phyloP scores from a whole-genome alignment of 2,113 vertebrate species.

The Dromiciops gliroides region DNA sequence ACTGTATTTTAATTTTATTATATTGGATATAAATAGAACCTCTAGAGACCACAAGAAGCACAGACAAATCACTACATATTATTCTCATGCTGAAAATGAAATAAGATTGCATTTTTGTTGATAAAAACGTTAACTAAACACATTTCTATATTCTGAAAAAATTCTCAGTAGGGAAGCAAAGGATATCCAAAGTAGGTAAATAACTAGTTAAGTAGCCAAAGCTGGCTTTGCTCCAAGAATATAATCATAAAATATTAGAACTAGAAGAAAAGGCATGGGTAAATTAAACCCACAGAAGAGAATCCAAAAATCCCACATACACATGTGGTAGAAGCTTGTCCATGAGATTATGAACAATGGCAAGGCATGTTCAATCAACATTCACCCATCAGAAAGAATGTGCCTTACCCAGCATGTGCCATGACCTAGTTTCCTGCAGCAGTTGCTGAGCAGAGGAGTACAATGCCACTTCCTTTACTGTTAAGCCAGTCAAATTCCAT shows the following conservation, averaged over 20 bases:
- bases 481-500: conserved; percentile 57
- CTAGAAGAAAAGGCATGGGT: conserved; percentile 20
- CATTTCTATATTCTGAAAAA: conserved; percentile 28
- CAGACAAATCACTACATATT: conserved; percentile 25
- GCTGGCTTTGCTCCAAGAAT: neutral
- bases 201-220: conserved; percentile 11
- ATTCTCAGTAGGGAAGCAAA: neutral
- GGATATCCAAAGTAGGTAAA: conserved; percentile 12
- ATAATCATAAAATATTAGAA: conserved; percentile 33
- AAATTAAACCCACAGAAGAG: conserved; percentile 2
- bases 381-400: conserved; percentile 28
- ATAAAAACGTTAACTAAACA: conserved; percentile 42
- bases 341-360: conserved; percentile 36
- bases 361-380: conserved; percentile 36
- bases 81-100: conserved; percentile 37
- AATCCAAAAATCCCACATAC: conserved; percentile 21
- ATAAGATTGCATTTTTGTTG: neutral
- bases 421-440: conserved; percentile 54
- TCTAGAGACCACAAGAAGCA: conserved; percentile 10
- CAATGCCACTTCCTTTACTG: conserved; percentile 51
- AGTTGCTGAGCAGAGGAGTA: conserved; percentile 24
- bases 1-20: neutral
- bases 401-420: neutral
- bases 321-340: neutral
- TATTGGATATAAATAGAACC: neutral